A percentile compares a stretch with the other conserved stretches of the same genome.
These are phyloP conservation scores for Spilarctia lutea DNA, from an alignment of 2,888 invertebrate species.

Conservation along the genomic window DNA sequence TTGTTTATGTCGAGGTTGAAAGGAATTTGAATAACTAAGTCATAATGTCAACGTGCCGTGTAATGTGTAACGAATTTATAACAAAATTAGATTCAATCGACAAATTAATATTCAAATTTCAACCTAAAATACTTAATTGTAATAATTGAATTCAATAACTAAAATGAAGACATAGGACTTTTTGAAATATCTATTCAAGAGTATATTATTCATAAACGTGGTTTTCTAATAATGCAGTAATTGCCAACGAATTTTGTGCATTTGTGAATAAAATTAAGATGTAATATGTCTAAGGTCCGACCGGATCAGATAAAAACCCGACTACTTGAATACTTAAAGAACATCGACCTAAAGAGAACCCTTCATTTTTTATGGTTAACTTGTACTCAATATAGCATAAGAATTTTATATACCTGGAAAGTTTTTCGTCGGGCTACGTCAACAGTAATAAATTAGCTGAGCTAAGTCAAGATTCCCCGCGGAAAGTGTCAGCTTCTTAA, in stretches of 20 bases:
- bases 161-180: slow-evolving; percentile 54
- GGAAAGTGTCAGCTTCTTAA: slow-evolving; percentile 50
- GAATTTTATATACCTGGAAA: slow-evolving; percentile 20
- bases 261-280: slow-evolving; percentile 50
- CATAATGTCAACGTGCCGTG: slow-evolving; percentile 41
- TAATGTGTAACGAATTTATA: slow-evolving; percentile 25
- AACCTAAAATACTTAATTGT: slow-evolving; percentile 51
- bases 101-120: slow-evolving; percentile 34
- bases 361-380: slow-evolving; percentile 41
- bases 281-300: slow-evolving; percentile 39
- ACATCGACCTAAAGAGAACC: slow-evolving; percentile 44
- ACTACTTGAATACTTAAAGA: slow-evolving; percentile 32
- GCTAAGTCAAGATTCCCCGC: slow-evolving; percentile 29
- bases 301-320: slow-evolving; percentile 42
- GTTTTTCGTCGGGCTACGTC: slow-evolving; percentile 31
- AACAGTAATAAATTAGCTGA: slow-evolving; percentile 23
- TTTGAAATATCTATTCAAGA: slow-evolving; percentile 61
- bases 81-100: slow-evolving; percentile 27
- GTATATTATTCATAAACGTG: slow-evolving; percentile 58
- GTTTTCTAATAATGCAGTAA: slow-evolving; percentile 58
- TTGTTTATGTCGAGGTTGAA: slow-evolving; percentile 30
- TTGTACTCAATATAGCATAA: slow-evolving; percentile 23
- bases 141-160: slow-evolving; percentile 37
- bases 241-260: slow-evolving; percentile 19
- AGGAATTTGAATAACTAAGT: slow-evolving; percentile 44